phyloP scores from a whole-genome alignment of 2,888 invertebrate species.

The Drosophila paramelanica region DNA sequence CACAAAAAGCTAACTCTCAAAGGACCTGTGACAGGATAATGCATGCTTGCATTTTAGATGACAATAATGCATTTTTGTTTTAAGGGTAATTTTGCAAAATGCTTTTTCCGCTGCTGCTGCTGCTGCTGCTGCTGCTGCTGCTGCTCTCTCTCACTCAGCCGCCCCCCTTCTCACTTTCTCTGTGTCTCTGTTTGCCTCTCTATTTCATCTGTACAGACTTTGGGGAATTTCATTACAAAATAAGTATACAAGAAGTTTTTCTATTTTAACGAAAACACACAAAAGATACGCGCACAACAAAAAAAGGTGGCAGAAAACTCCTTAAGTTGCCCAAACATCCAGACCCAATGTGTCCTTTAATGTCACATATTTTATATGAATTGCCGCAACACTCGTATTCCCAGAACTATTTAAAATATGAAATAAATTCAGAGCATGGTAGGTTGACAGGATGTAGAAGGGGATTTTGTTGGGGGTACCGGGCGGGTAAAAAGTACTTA shows the following conservation, averaged over 20 bases:
- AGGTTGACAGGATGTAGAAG: constrained; percentile 14
- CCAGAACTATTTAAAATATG: constrained; percentile 73
- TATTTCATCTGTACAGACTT: constrained; percentile 60
- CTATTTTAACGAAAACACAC: constrained; percentile 54
- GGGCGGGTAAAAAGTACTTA: constrained; percentile 56
- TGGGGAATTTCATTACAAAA: constrained; percentile 77
- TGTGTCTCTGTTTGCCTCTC: constrained; percentile 2
- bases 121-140: constrained; percentile 22
- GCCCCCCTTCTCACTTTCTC: neutral
- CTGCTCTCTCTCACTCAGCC: neutral
- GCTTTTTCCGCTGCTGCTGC: constrained; percentile 62
- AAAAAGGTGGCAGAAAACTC: constrained; percentile 27
- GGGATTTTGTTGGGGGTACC: neutral
- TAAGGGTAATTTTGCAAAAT: constrained; percentile 82
- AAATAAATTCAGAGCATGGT: constrained; percentile 46
- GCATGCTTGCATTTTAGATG: constrained; percentile 84
- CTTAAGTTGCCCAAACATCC: constrained; percentile 35
- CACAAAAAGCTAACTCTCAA: constrained; percentile 80
- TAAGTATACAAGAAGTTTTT: constrained; percentile 72
- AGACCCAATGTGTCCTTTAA: constrained; percentile 39
- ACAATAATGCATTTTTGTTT: constrained; percentile 84
- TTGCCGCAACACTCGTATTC: constrained; percentile 30
- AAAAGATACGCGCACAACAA: constrained; percentile 56
- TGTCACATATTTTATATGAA: constrained; percentile 44
- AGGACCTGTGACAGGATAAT: constrained; percentile 84